Evolutionary conservation across 2,113 vertebrate species (phyloP), one percentile per base, ranked within the genome.

Genomic region (Maccullochella peelii): DNA sequence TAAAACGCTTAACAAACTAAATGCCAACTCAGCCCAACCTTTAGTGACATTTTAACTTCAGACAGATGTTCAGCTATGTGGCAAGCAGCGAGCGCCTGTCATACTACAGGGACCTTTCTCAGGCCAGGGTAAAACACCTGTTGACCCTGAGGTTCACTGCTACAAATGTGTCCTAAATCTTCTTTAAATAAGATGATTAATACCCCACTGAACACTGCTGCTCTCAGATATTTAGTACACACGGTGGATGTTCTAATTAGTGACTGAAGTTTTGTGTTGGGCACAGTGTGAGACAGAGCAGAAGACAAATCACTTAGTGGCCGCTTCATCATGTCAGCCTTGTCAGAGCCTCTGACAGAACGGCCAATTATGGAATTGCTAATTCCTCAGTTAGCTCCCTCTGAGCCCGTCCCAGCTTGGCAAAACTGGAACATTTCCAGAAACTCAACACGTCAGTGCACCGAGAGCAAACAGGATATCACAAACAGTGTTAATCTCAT

Each of bases 281-380:
- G 57, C 76, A 47, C 55, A 21, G 40, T 73, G 57, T 42, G 50
- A 76, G 77, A 68, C n/a, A 27, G 75, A 80, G 67, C 49, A 70
- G 84, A 67, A 88, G 75, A 91, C 88, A 84, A 85, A 91, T 92
- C 62, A 62, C 55, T 47, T 18, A 36, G 50, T 72, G 67, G 65
- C 83, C 67, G 20, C 63, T 77, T 80, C 36, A 90, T 86, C 86
- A 86, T 91, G 79, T 83, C 75, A 70, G 73, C 57, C 57, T 27
- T 82, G 82, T 92, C 87, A 87, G 44, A 66, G 69, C 73, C 76
- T 67, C 76, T 90, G 90, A 85, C 88, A 88, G 71, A 89, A 74
- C 16, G 15, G 84, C 38, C 88, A 86, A 82, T 93, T 93, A 89
- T 84, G 66, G 77, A 80, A 88, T 84, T 73, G 69, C 88, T 94